Percentiles rank a stretch among this genome's conserved stretches.
Conservation (phyloP, 2,797 vertebrate genomes). For the Rhinella marina region DNA sequence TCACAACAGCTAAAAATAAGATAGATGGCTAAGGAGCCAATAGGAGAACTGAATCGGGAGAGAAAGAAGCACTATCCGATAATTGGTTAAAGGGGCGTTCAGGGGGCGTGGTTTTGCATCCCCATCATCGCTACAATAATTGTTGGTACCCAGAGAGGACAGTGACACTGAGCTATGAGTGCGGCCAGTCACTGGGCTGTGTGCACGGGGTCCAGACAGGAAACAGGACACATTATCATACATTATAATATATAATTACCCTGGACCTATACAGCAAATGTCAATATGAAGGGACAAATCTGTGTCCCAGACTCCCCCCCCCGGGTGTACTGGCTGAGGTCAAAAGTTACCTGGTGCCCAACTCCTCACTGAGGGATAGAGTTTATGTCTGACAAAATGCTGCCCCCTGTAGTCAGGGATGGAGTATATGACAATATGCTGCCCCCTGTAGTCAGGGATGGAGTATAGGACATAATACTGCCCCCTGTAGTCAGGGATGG, state of each 20-base stretch:
- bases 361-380: too few relatives aligned
- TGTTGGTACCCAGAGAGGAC: conserved; percentile 55
- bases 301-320: too few relatives aligned
- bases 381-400: too few relatives aligned
- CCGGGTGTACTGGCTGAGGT: too few relatives aligned
- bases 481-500: too few relatives aligned
- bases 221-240: not conserved
- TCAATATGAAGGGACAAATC: too few relatives aligned
- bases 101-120: conserved; percentile 61
- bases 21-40: conserved; percentile 54
- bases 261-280: too few relatives aligned
- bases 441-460: too few relatives aligned
- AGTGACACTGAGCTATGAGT: not conserved
- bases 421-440: too few relatives aligned
- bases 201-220: not conserved
- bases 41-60: conserved; percentile 61
- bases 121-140: conserved; percentile 68
- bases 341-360: too few relatives aligned
- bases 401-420: too few relatives aligned
- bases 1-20: conserved; percentile 42
- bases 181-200: not conserved
- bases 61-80: conserved; percentile 21
- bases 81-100: conserved; percentile 58
- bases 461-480: too few relatives aligned
- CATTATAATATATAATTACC: not conserved